phyloP scores from a whole-genome alignment of 2,888 invertebrate species.

The Tenthredo mesomela region DNA sequence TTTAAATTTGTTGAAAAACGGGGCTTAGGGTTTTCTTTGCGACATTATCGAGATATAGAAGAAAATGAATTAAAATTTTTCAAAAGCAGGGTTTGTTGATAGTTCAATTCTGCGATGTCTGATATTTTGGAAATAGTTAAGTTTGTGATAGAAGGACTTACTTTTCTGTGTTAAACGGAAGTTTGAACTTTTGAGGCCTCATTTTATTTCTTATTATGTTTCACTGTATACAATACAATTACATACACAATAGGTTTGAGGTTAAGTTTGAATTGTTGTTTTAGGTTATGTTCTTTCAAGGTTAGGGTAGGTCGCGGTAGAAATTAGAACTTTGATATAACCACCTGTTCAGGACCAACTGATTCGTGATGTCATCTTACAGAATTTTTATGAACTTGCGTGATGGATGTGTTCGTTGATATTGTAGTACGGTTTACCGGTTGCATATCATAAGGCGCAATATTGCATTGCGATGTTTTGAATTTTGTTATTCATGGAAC shows the following conservation, averaged over 20 bases:
- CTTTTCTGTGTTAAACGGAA: constrained; percentile 68
- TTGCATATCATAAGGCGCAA: constrained; percentile 18
- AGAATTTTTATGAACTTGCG: background rate
- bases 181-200: constrained; percentile 72
- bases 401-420: background rate
- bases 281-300: constrained; percentile 9
- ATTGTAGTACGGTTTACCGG: background rate
- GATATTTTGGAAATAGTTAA: background rate
- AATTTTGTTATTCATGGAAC: background rate
- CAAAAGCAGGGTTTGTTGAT: background rate
- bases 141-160: constrained; percentile 53
- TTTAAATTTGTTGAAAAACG: background rate
- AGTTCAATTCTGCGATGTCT: background rate
- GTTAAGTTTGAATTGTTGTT: constrained; percentile 33
- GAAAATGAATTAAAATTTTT: constrained; percentile 47
- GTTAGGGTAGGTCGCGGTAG: background rate
- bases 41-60: background rate
- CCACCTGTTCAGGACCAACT: background rate
- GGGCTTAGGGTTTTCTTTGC: background rate
- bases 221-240: background rate
- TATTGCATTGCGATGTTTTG: background rate
- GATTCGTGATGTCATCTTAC: background rate
- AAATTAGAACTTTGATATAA: background rate
- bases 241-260: background rate
- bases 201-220: constrained; percentile 59